Evolutionary conservation across 2,113 vertebrate genomes (phyloP).

Genomic region (Cettia cetti): DNA sequence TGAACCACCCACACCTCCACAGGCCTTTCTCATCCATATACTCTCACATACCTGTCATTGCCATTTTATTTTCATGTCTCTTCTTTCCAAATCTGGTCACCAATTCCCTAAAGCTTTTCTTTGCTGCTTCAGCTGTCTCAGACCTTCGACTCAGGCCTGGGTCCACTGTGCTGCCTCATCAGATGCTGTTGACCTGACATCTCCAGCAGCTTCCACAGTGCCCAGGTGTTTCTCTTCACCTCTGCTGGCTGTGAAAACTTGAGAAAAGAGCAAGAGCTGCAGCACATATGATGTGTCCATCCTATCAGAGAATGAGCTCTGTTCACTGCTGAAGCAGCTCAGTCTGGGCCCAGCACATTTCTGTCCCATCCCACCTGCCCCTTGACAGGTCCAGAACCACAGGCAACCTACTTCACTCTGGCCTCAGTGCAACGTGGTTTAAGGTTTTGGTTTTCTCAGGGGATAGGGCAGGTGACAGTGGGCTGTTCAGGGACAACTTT

Average conservation of each 20-base stretch:
- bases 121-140: background rate
- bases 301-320: accelerated
- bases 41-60: background rate
- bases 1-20: background rate
- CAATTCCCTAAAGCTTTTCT: background rate
- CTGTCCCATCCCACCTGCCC: background rate
- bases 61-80: background rate
- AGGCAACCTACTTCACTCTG: background rate
- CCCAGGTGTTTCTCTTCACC: background rate
- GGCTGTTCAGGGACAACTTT: background rate
- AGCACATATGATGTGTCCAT: background rate
- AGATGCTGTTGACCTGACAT: background rate
- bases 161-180: background rate
- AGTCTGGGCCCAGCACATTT: background rate
- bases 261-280: background rate
- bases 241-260: background rate
- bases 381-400: background rate
- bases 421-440: background rate
- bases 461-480: background rate
- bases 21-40: background rate
- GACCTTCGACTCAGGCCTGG: background rate
- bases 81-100: background rate
- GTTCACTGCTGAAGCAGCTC: background rate
- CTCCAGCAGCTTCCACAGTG: background rate
- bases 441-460: background rate